Evolutionary conservation across 2,113 vertebrate species (phyloP).

Genomic region (Muntiacus reevesi): DNA sequence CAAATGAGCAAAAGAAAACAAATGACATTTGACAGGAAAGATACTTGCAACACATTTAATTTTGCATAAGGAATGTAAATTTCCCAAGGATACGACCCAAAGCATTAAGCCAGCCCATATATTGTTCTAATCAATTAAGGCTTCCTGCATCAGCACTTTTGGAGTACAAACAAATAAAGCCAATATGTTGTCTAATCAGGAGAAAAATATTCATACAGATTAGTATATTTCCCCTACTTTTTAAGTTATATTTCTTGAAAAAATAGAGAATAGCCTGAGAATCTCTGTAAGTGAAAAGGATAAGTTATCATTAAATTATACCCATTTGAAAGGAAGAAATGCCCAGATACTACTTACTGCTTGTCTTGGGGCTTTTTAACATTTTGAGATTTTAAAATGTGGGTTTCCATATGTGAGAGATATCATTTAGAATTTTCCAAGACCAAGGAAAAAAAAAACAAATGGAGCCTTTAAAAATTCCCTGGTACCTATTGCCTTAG

Average conservation of each 20-base stretch:
- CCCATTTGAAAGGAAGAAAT: neutral
- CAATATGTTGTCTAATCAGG: slow-evolving; percentile 5
- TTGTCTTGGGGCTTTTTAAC: neutral
- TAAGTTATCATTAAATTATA: neutral
- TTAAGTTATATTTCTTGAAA: neutral
- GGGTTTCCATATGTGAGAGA: neutral
- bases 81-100: slow-evolving; percentile 39
- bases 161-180: neutral
- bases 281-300: neutral
- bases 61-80: slow-evolving; percentile 43
- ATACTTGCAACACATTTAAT: slow-evolving; percentile 44
- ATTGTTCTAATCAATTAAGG: slow-evolving; percentile 47
- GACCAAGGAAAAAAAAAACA: neutral
- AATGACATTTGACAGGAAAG: slow-evolving; percentile 17
- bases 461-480: neutral
- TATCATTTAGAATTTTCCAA: neutral
- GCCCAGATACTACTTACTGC: neutral
- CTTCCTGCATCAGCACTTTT: slow-evolving; percentile 28
- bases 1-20: slow-evolving; percentile 16
- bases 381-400: slow-evolving; percentile 3
- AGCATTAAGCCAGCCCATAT: neutral
- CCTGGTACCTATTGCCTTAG: neutral
- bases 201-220: neutral
- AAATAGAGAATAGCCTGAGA: neutral
- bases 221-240: neutral